Evolutionary conservation across 2,797 vertebrate species (phyloP).

Genomic region (Eulemur mongoz): DNA sequence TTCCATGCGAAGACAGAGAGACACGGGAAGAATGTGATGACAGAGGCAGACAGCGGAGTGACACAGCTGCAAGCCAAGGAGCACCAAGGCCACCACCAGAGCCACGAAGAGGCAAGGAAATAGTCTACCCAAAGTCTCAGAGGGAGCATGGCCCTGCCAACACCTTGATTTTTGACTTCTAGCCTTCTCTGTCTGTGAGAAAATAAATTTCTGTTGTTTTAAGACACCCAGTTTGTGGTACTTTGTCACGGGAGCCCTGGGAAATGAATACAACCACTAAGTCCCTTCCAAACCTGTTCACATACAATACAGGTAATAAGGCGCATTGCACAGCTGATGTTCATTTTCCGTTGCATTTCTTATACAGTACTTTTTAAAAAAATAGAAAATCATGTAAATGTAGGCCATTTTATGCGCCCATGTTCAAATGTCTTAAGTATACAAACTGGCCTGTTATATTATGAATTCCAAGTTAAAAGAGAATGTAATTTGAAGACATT

Average conservation of each 20-base stretch:
- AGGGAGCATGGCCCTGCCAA: background rate
- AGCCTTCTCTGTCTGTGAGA: background rate
- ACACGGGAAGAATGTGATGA: background rate
- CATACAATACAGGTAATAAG: background rate
- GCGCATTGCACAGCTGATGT: background rate
- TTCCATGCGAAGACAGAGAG: background rate
- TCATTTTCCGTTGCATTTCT: background rate
- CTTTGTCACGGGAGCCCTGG: background rate
- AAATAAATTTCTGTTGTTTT: background rate
- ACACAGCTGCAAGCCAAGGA: background rate
- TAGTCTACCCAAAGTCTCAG: background rate
- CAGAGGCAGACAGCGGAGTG: background rate
- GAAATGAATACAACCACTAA: background rate
- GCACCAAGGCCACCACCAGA: background rate
- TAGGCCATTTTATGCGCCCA: background rate
- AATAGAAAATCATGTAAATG: background rate
- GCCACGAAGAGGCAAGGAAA: background rate
- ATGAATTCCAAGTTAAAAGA: slow-evolving; percentile 64
- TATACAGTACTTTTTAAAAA: background rate
- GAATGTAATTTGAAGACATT: slow-evolving; percentile 74
- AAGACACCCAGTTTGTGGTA: background rate
- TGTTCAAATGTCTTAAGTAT: slow-evolving; percentile 57
- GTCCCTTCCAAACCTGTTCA: background rate
- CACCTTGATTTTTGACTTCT: background rate
- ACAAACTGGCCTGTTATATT: slow-evolving; percentile 40